phyloP scores from a whole-genome alignment of 2,888 invertebrate genomes.

The Diaphora mendica region DNA sequence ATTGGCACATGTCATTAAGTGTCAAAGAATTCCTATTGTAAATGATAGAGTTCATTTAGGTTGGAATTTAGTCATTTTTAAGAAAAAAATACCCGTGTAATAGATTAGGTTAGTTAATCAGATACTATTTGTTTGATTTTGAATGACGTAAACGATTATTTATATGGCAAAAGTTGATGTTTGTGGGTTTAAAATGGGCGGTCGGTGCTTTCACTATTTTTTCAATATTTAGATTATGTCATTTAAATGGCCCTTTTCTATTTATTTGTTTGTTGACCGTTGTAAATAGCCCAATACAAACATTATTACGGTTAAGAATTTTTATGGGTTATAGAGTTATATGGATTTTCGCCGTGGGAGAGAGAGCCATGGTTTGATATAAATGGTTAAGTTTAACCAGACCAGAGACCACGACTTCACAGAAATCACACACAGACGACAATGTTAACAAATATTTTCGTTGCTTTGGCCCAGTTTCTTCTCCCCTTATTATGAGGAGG shows the following conservation, averaged over 20 bases:
- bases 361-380: neutral
- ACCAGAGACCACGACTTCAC: too few species aligned
- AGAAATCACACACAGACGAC: too few species aligned
- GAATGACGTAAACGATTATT: slow-evolving; percentile 65
- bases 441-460: too few species aligned
- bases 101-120: slow-evolving; percentile 81
- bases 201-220: slow-evolving; percentile 60
- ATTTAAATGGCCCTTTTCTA: slow-evolving; percentile 52
- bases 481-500: too few species aligned
- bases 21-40: slow-evolving; percentile 42
- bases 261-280: slow-evolving; percentile 48
- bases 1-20: slow-evolving; percentile 38
- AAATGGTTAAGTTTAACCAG: neutral
- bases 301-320: slow-evolving; percentile 38
- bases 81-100: slow-evolving; percentile 74
- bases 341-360: slow-evolving; percentile 6
- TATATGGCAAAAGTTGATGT: slow-evolving; percentile 48
- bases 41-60: slow-evolving; percentile 31
- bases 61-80: slow-evolving; percentile 70
- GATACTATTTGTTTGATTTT: slow-evolving; percentile 77
- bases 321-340: slow-evolving; percentile 49
- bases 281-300: slow-evolving; percentile 33
- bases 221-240: slow-evolving; percentile 59
- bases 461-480: too few species aligned
- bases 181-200: slow-evolving; percentile 50